A percentile compares a stretch with the other conserved stretches of the same genome.
Conservation (phyloP, 2,888 invertebrate species). For the Dynastes maya region DNA sequence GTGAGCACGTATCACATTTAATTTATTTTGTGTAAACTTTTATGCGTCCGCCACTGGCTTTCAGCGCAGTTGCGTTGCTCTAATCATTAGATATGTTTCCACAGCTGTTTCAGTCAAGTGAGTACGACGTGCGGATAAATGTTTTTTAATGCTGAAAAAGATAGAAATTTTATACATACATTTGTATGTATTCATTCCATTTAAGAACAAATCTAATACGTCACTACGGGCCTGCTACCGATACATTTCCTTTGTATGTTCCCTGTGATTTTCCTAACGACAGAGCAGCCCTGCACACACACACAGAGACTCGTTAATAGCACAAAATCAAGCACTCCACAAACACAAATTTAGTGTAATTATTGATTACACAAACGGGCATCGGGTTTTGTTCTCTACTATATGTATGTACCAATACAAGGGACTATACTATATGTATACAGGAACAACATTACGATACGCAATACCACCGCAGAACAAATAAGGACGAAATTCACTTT, state of each 20-base stretch:
- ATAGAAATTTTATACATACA: no score
- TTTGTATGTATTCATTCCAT: no score
- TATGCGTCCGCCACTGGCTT: no score
- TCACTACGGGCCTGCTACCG: no score
- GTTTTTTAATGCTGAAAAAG: no score
- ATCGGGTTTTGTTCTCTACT: constrained; percentile 12
- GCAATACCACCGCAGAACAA: constrained; percentile 22
- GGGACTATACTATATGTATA: neutral
- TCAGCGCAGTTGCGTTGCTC: no score
- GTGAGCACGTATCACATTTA: no score
- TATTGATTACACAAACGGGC: constrained; percentile 22
- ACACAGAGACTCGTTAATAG: neutral
- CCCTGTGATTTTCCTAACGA: neutral
- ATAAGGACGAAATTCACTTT: constrained; percentile 18
- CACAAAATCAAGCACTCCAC: constrained; percentile 19
- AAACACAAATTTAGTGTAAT: constrained; percentile 20
- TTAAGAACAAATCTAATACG: no score
- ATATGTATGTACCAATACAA: neutral
- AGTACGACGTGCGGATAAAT: no score
- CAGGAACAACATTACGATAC: constrained; percentile 17
- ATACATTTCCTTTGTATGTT: neutral
- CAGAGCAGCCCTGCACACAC: neutral
- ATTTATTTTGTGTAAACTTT: no score
- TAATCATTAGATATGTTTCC: no score
- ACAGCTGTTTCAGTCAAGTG: no score